Evolutionary conservation across 1,140 invertebrate genomes (phyloP).

Genomic region (Aphelinus atriplicis): DNA sequence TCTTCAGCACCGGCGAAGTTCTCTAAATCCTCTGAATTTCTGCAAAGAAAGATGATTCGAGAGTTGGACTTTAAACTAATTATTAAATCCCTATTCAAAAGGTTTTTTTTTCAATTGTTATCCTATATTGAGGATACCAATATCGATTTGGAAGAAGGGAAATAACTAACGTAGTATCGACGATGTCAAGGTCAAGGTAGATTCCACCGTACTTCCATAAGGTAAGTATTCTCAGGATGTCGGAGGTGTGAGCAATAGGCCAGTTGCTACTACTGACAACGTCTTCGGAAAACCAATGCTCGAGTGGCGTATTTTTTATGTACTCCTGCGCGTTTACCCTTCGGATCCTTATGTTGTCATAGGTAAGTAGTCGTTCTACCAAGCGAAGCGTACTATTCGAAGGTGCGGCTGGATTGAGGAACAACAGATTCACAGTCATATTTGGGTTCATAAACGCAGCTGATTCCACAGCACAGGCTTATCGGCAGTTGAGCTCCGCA

Average conservation of each 20-base stretch:
- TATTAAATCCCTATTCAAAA: too few relatives aligned
- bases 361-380: conserved; percentile 61
- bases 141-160: too few relatives aligned
- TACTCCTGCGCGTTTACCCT: conserved; percentile 63
- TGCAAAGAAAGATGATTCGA: conserved; percentile 40
- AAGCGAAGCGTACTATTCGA: conserved; percentile 54
- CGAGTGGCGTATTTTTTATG: conserved; percentile 70
- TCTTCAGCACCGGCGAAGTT: conserved; percentile 76
- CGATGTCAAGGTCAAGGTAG: conserved; percentile 81
- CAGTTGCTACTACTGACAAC: conserved; percentile 67
- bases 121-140: too few relatives aligned
- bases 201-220: conserved; percentile 82
- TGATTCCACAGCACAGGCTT: conserved; percentile 76
- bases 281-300: conserved; percentile 68
- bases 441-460: conserved; percentile 72
- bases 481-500: conserved; percentile 56
- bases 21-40: conserved; percentile 68
- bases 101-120: too few relatives aligned
- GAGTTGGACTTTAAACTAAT: too few relatives aligned
- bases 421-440: conserved; percentile 68
- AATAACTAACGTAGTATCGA: conserved; percentile 71
- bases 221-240: conserved; percentile 76
- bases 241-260: conserved; percentile 70
- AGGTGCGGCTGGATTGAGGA: conserved; percentile 63
- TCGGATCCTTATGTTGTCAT: conserved; percentile 70